Evolutionary conservation across 2,888 invertebrate species (phyloP).

Genomic region (Polydrusus pterygomalis): DNA sequence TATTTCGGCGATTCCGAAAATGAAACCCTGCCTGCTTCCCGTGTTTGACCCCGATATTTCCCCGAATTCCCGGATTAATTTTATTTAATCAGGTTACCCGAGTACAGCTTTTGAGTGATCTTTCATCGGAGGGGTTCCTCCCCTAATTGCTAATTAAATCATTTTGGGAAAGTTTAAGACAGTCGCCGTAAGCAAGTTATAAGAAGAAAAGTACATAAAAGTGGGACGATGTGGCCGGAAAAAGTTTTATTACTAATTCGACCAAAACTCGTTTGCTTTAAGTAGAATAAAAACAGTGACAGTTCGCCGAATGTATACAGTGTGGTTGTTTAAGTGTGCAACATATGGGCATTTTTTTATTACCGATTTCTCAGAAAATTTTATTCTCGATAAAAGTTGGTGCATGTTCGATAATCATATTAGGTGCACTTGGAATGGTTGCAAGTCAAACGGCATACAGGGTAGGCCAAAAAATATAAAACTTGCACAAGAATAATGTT

Average conservation of each 20-base stretch:
- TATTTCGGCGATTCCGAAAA: background rate
- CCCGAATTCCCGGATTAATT: conserved; percentile 6
- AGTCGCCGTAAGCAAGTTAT: conserved; percentile 4
- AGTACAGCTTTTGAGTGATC: conserved; percentile 17
- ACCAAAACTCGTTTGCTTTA: too few relatives aligned
- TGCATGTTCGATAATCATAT: too few relatives aligned
- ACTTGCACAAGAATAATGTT: too few relatives aligned
- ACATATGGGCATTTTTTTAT: too few relatives aligned
- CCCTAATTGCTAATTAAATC: conserved; percentile 19
- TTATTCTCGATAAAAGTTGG: too few relatives aligned
- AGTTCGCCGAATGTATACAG: too few relatives aligned
- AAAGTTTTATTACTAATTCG: background rate
- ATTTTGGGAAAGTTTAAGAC: conserved; percentile 11
- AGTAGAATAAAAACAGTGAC: too few relatives aligned
- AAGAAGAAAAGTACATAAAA: background rate
- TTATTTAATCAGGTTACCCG: conserved; percentile 13
- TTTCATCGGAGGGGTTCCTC: conserved; percentile 6
- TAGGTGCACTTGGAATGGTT: too few relatives aligned
- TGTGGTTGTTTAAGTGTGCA: too few relatives aligned
- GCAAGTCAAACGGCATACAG: too few relatives aligned
- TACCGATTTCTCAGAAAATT: too few relatives aligned
- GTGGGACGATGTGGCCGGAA: background rate
- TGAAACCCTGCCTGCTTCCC: background rate
- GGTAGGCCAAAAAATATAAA: too few relatives aligned
- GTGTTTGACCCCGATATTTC: background rate